These are phyloP conservation scores for Temnothorax longispinosus DNA, from an alignment of 1,140 invertebrate genomes.

Conservation along the genomic window DNA sequence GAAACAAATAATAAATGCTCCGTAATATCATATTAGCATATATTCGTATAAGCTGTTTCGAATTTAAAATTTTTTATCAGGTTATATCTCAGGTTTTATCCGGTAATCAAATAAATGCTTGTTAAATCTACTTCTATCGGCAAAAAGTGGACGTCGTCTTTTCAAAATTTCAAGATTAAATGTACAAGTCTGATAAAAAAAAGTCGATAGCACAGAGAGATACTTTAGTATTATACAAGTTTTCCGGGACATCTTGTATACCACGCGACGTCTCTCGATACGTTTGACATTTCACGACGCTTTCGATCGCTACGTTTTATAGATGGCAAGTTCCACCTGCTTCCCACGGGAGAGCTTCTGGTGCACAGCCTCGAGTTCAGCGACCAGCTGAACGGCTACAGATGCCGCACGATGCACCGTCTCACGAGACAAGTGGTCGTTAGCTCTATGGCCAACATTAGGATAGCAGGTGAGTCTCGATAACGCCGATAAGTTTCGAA, in stretches of 20 bases:
- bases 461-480: constrained; percentile 88
- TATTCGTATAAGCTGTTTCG: not conserved
- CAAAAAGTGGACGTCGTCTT: not conserved
- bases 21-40: not conserved
- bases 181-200: not conserved
- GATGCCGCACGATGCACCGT: constrained; percentile 92
- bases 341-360: constrained; percentile 92
- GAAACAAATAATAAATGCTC: not conserved
- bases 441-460: constrained; percentile 90
- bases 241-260: constrained; percentile 1
- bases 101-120: not conserved
- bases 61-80: not conserved
- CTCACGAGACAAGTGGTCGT: constrained; percentile 91
- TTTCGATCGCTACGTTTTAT: constrained; percentile 69
- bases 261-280: constrained; percentile 12
- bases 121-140: not conserved
- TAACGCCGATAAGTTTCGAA: constrained; percentile 47
- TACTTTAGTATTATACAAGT: constrained; percentile 14
- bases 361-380: constrained; percentile 91
- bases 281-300: constrained; percentile 43
- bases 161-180: not conserved
- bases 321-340: constrained; percentile 93
- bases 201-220: not conserved
- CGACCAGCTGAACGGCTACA: constrained; percentile 91
- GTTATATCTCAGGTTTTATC: no score